Percentiles rank a stretch among this genome's conserved stretches.
Evolutionary conservation across 2,888 invertebrate species (phyloP).

Genomic region (Sycophila texana): DNA sequence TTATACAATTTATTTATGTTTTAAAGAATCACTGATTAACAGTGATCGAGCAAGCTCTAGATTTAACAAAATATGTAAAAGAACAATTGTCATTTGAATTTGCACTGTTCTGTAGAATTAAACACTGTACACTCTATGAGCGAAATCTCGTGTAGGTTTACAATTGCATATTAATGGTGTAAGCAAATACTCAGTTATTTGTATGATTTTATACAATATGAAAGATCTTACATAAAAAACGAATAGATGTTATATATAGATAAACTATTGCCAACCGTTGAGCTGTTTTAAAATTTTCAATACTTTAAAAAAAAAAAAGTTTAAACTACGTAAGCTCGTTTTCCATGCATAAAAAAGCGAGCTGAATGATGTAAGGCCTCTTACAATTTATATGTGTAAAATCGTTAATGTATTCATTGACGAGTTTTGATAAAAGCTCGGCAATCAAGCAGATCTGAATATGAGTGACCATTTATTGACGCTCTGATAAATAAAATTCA

Average conservation of each 20-base stretch:
- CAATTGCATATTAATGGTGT: constrained; percentile 25
- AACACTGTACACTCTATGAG: constrained; percentile 17
- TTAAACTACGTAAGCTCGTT: constrained; percentile 25
- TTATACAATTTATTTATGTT: constrained; percentile 6
- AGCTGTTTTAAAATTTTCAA: constrained; percentile 37
- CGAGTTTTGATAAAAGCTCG: constrained; percentile 11
- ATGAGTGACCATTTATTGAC: constrained; percentile 42
- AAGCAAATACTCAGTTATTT: constrained; percentile 9
- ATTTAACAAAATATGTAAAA: constrained; percentile 3
- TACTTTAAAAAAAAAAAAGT: constrained; percentile 30
- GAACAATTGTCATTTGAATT: neutral
- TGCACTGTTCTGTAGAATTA: constrained; percentile 30
- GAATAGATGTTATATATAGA: constrained; percentile 49
- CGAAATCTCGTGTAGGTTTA: constrained; percentile 30
- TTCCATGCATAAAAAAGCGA: constrained; percentile 1
- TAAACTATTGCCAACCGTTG: constrained; percentile 33
- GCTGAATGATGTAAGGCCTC: constrained; percentile 41
- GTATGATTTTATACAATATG: constrained; percentile 40
- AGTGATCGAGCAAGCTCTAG: neutral
- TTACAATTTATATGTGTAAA: constrained; percentile 46
- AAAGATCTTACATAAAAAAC: constrained; percentile 52
- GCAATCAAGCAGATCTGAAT: constrained; percentile 40
- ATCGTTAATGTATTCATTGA: constrained; percentile 22
- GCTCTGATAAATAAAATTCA: constrained; percentile 29
- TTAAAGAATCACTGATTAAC: constrained; percentile 1